phyloP scores from a whole-genome alignment of 2,113 vertebrate species.

The Sorex fumeus region DNA sequence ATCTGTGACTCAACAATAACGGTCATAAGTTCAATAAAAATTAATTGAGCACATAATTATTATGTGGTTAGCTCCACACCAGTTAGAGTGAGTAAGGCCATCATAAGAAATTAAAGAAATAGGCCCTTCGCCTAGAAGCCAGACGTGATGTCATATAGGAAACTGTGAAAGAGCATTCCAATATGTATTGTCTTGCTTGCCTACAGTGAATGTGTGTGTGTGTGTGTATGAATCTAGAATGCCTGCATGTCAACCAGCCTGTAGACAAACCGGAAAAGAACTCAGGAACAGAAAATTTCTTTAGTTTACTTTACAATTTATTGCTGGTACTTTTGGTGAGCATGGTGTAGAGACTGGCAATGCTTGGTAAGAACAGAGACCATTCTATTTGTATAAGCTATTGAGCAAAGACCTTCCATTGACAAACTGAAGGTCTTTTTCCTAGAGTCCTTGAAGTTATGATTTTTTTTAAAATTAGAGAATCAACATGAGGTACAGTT shows the following conservation, averaged over 20 bases:
- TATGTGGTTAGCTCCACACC: background rate
- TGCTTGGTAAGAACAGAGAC: background rate
- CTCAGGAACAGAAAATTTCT: background rate
- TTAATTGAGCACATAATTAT: background rate
- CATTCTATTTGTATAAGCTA: rapidly evolving
- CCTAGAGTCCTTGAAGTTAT: background rate
- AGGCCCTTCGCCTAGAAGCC: background rate
- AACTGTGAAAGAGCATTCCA: background rate
- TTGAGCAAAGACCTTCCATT: background rate
- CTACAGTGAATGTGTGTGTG: background rate
- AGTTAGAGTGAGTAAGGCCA: background rate
- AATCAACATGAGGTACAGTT: no score
- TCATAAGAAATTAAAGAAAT: background rate
- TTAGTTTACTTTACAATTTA: conserved; percentile 12
- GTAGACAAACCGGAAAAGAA: conserved; percentile 6
- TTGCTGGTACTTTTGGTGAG: background rate
- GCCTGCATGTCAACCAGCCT: background rate
- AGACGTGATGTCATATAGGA: background rate
- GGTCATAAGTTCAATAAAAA: background rate
- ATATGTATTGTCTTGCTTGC: background rate
- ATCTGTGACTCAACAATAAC: background rate
- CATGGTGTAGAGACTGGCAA: background rate
- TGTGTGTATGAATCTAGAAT: background rate
- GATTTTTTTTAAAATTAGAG: no score
- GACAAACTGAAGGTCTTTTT: background rate